These are phyloP conservation scores for Proisotoma minuta DNA, from an alignment of 2,888 invertebrate genomes.

Conservation along the genomic window DNA sequence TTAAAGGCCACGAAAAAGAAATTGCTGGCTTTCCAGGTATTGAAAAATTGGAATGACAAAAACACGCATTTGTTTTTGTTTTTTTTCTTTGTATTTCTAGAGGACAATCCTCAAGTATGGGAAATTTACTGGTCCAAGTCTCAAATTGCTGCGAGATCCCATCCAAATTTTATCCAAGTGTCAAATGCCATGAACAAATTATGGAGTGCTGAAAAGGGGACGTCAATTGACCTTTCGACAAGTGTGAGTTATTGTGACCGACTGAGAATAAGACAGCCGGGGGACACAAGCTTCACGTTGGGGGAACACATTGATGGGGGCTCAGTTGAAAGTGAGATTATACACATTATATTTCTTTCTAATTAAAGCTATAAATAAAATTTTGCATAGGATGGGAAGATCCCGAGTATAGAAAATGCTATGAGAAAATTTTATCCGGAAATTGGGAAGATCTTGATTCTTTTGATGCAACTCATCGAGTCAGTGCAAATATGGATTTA, in stretches of 20 bases:
- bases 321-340: slow-evolving; percentile 19
- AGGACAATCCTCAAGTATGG: slow-evolving; percentile 26
- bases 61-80: too few species aligned
- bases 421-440: slow-evolving; percentile 21
- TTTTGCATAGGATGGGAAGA: slow-evolving; percentile 28
- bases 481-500: slow-evolving; percentile 20
- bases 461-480: slow-evolving; percentile 23
- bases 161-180: slow-evolving; percentile 20
- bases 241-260: slow-evolving; percentile 24
- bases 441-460: slow-evolving; percentile 24
- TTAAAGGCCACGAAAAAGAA: slow-evolving; percentile 3
- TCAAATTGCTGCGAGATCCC: slow-evolving; percentile 19
- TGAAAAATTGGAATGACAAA: not conserved
- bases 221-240: slow-evolving; percentile 15
- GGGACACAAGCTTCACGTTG: slow-evolving; percentile 15
- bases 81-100: not conserved
- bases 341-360: not conserved
- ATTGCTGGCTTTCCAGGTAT: slow-evolving; percentile 21
- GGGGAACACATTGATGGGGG: slow-evolving; percentile 26
- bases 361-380: too few species aligned
- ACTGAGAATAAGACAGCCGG: slow-evolving; percentile 18
- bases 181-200: slow-evolving; percentile 19
- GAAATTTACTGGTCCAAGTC: slow-evolving; percentile 28
- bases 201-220: slow-evolving; percentile 13
- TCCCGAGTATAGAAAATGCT: slow-evolving; percentile 23